Base-by-base conservation (phyloP, 2,888 invertebrate genomes). In the Copidosoma aretas region DNA sequence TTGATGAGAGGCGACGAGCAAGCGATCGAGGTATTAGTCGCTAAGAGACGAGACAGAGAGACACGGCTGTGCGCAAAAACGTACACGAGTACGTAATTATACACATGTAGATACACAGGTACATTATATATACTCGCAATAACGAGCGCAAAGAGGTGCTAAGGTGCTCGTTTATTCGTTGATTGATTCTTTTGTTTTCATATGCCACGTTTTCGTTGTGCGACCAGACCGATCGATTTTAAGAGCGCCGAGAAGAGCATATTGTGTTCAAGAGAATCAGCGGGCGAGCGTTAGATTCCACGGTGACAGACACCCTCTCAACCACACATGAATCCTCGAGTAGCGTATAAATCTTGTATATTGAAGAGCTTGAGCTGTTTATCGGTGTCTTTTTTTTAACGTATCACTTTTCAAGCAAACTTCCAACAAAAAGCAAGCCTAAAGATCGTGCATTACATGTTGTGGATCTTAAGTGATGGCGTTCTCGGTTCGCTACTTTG, bases 11-110 rank as follows among this genome's bases (percentile, higher is more conserved):
- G 43, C 12, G 60, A 60, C 56, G 60, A 57, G 32, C 51, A 60
- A 60, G 59, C 56, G 60, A 57, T 32, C 51, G 62, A 60, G 59
- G 1, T 12, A 12, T 15, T 46, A 32, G 32, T 52, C 53, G 46
- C 41, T 22, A 60, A 58, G 61, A 65, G 57, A 53, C 22, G 68
- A 71, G 68, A 68, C 66, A 64, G 68, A 71, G 71, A 46, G 54
- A 49, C 60, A 63, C 52, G 43, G 54, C 62, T 24, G 17, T 10
- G 24, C 51, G 54, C 54, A 60, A 3, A 59, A n/a, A 59, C 57
- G 43, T 17, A 25, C 24, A 60, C 14, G 14, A 8, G 41, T 8
- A 41, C 41, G 8, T 14, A 41, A 14, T 15, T 17, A 46, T 12
- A 14, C 17, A 12, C 43, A 17, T 12, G 43, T 14, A 41, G 41